Evolutionary conservation across 2,888 invertebrate species (phyloP).

Genomic region (Sarcophaga rosellei): DNA sequence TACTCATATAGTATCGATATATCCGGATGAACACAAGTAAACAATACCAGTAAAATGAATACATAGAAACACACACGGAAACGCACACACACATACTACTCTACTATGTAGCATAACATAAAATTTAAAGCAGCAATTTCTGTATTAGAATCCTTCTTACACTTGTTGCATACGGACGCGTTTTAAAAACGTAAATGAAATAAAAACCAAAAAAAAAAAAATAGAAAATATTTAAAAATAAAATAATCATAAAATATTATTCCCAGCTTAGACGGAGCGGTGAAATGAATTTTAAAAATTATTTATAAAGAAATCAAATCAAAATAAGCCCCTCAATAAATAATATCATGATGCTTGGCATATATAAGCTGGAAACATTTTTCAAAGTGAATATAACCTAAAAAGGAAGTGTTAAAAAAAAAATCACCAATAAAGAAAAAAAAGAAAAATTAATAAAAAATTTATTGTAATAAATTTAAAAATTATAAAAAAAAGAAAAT

Average conservation of each 20-base stretch:
- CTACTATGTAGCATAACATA: neutral
- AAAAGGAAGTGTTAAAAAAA: neutral
- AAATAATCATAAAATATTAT: slow-evolving; percentile 3
- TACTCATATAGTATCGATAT: no score
- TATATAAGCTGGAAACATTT: slow-evolving; percentile 71
- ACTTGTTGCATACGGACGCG: slow-evolving; percentile 77
- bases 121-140: slow-evolving; percentile 17
- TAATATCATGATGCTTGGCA: slow-evolving; percentile 40
- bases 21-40: neutral
- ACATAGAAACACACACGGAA: neutral
- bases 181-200: slow-evolving; percentile 15
- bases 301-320: neutral
- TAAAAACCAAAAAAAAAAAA: slow-evolving; percentile 10
- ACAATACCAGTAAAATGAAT: neutral
- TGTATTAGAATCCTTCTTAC: slow-evolving; percentile 73
- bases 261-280: no score
- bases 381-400: slow-evolving; percentile 75
- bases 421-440: slow-evolving; percentile 32
- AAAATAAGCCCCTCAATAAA: neutral
- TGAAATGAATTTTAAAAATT: neutral
- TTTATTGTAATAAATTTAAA: neutral
- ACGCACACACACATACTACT: neutral
- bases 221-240: neutral
- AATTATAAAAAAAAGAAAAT: neutral
- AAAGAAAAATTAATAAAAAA: slow-evolving; percentile 51